These are phyloP conservation scores for Hymenopus coronatus DNA, from an alignment of 2,888 invertebrate species.

Conservation along the genomic window DNA sequence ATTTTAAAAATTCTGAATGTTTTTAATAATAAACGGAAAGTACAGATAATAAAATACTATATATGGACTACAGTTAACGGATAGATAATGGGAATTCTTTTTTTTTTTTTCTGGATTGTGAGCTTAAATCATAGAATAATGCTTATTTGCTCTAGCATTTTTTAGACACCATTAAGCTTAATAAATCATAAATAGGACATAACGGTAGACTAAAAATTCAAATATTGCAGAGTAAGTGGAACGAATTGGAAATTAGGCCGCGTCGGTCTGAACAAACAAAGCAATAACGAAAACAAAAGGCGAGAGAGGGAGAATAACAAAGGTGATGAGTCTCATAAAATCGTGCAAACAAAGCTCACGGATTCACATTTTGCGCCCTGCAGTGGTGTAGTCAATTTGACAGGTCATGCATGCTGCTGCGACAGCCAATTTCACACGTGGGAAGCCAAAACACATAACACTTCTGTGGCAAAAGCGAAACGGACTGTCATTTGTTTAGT, in stretches of 20 bases:
- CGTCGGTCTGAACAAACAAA: background rate
- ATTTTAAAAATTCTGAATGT: no score
- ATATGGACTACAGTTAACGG: no score
- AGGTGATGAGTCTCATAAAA: background rate
- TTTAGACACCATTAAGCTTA: background rate
- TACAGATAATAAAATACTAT: no score
- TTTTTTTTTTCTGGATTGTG: no score
- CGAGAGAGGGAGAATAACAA: background rate
- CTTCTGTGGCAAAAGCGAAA: background rate
- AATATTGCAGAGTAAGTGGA: background rate
- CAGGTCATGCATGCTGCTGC: background rate
- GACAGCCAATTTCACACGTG: background rate
- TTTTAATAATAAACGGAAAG: no score
- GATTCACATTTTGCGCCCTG: background rate
- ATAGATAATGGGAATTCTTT: no score
- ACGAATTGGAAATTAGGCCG: conserved; percentile 13
- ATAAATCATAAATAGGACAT: background rate
- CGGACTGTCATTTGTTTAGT: background rate
- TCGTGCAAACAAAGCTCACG: background rate
- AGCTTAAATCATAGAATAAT: no score
- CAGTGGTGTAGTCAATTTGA: background rate
- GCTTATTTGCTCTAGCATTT: no score
- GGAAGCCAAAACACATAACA: background rate
- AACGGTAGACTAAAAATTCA: background rate
- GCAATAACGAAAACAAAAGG: background rate